Conservation (phyloP, 2,888 invertebrate species). For the Cryptus armator region DNA sequence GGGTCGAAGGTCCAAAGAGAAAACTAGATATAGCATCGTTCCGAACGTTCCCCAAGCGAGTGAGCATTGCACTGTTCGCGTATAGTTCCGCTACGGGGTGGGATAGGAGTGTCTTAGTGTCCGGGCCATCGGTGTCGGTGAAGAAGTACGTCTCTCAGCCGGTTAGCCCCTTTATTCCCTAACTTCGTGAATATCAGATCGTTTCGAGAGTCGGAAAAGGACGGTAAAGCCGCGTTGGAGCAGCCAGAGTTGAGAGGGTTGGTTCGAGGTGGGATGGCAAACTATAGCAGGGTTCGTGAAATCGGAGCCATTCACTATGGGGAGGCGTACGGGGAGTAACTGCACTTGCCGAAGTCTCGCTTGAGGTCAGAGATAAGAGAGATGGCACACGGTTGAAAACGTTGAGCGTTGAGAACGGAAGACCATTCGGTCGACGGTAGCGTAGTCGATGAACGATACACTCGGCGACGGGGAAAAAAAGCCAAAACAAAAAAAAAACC, state of each 20-base stretch:
- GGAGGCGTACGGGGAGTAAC: slow-evolving; percentile 56
- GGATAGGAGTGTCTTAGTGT: slow-evolving; percentile 29
- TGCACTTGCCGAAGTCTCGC: slow-evolving; percentile 67
- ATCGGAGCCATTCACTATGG: slow-evolving; percentile 66
- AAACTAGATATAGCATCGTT: slow-evolving; percentile 40
- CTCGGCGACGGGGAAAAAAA: slow-evolving; percentile 41
- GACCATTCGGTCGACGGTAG: slow-evolving; percentile 53
- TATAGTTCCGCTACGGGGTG: slow-evolving; percentile 12
- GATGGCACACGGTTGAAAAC: slow-evolving; percentile 42
- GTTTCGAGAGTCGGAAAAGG: slow-evolving; percentile 54
- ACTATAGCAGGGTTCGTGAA: slow-evolving; percentile 58
- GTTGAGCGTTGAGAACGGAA: slow-evolving; percentile 28
- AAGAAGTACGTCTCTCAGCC: slow-evolving; percentile 56
- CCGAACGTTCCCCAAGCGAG: slow-evolving; percentile 38
- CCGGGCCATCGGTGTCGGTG: slow-evolving; percentile 32
- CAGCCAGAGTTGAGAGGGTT: slow-evolving; percentile 9
- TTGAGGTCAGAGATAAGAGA: slow-evolving; percentile 67
- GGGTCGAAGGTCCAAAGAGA: slow-evolving; percentile 48
- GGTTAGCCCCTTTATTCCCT: slow-evolving; percentile 63
- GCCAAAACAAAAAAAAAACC: slow-evolving; percentile 52
- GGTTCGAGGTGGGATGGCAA: slow-evolving; percentile 45
- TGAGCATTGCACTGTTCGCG: slow-evolving; percentile 38
- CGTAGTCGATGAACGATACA: slow-evolving; percentile 67
- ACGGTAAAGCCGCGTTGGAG: slow-evolving; percentile 2
- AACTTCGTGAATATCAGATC: slow-evolving; percentile 78